Evolutionary conservation across 92 coral and sea anemone species (phyloP).

Genomic region (Nematostella vectensis): DNA sequence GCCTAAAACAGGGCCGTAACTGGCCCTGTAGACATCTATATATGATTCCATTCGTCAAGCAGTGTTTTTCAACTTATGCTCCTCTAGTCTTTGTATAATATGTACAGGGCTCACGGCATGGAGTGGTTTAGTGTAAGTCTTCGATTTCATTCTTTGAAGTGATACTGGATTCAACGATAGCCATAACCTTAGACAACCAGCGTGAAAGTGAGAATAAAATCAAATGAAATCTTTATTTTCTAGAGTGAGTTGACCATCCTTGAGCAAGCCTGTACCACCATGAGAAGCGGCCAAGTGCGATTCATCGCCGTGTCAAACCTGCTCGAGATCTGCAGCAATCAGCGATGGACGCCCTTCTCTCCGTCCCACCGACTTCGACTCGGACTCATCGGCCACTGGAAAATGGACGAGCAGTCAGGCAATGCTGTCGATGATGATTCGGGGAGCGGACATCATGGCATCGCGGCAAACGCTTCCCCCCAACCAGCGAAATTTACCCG

Average conservation of each 20-base stretch:
- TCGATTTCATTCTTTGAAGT: too few relatives aligned
- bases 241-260: constrained; percentile 14
- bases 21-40: too few relatives aligned
- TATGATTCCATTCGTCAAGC: too few relatives aligned
- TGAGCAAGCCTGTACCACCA: constrained; percentile 32
- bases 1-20: too few relatives aligned
- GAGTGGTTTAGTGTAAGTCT: too few relatives aligned
- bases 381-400: constrained; percentile 67
- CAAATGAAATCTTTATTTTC: too few relatives aligned
- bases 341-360: constrained; percentile 31
- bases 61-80: too few relatives aligned
- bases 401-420: constrained; percentile 71
- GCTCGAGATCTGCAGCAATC: constrained; percentile 27
- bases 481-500: constrained; percentile 53
- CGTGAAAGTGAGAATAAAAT: too few relatives aligned
- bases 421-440: constrained; percentile 64
- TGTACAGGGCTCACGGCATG: too few relatives aligned
- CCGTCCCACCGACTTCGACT: constrained; percentile 22
- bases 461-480: constrained; percentile 35
- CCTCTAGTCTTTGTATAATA: too few relatives aligned
- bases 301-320: constrained; percentile 2
- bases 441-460: constrained; percentile 58
- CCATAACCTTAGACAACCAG: too few relatives aligned
- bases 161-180: too few relatives aligned
- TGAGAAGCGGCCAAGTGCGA: constrained; percentile 38